Base-by-base conservation (phyloP, 2,797 vertebrate genomes). In the Astyanax mexicanus region DNA sequence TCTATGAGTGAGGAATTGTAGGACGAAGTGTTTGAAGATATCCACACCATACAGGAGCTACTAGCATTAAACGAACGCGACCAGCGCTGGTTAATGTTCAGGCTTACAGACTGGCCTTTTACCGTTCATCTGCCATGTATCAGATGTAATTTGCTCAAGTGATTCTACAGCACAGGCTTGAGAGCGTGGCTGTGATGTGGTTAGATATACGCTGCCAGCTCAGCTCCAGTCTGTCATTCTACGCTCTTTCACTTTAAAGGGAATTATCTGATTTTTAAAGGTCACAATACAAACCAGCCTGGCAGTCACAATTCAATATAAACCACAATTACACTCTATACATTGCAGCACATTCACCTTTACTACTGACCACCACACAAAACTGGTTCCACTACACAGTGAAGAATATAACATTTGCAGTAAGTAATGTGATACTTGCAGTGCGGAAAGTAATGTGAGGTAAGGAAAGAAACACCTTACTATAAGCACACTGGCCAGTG, bases 191-290 rank as follows among this genome's bases (percentile, higher is more conserved):
- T 7, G 5, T 49, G 45, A 47, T n/a, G 12, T n/a, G 42, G 5
- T n/a, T n/a, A 44, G 15, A 47, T 47, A 13, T 47, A 1, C 3
- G 44, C 15, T 42, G n/a, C 40, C 40, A 42, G 4, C 44, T 15
- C 5, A 45, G 66, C 40, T 44, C n/a, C 23, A 40, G 17, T 44
- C 38, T 13, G 23, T 38, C 15, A 19, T 42, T 42, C 21, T 42
- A 17, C 21, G 52, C 23, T n/a, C 3, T 62, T 45, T 78, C 76
- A 75, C 23, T 79, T 76, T 84, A 89, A 93, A 86, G 81, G 0
- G 70, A 90, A 90, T 92, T 92, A 88, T 87, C 93, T 93, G 94
- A 49, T 94, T 91, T 83, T 81, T 23, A 51, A 72, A 40, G 58
- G 47, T 52, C 10, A 64, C n/a, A 27, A 38, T 38, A 10, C n/a